These are phyloP conservation scores for Syrmaticus mikado DNA, from an alignment of 2,113 vertebrate species.

Conservation along the genomic window DNA sequence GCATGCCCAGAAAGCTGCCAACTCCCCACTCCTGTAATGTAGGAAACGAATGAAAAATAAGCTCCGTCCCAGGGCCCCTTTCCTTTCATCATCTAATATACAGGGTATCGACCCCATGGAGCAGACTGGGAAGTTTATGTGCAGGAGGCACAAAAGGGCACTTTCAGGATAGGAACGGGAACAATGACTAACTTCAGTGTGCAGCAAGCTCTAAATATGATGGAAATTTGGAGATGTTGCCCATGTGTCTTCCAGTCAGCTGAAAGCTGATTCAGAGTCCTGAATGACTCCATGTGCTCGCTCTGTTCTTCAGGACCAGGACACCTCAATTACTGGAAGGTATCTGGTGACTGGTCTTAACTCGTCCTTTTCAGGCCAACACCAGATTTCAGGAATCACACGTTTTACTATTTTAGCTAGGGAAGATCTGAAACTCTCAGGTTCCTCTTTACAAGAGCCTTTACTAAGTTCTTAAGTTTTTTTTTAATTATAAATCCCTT, in stretches of 20 bases:
- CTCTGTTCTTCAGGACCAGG: background rate
- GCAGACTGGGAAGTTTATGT: background rate
- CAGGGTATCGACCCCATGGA: background rate
- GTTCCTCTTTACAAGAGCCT: background rate
- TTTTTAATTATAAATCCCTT: background rate
- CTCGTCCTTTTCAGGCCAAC: background rate
- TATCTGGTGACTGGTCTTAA: background rate
- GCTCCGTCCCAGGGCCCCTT: rapidly evolving
- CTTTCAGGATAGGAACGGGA: background rate
- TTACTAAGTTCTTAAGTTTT: background rate
- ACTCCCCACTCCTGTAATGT: background rate
- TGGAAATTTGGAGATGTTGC: background rate
- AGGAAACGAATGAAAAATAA: background rate
- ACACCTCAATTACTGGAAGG: background rate
- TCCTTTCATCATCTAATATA: background rate
- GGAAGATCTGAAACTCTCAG: background rate
- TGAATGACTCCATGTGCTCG: background rate
- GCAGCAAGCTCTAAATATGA: background rate
- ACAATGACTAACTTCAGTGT: background rate
- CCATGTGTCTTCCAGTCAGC: background rate
- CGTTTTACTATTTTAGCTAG: background rate
- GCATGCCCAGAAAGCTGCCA: background rate
- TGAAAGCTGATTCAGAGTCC: slow-evolving; percentile 2
- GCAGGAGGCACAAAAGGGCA: background rate
- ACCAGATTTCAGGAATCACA: background rate